Conservation (phyloP, 2,888 invertebrate species). For the Muscina levida region DNA sequence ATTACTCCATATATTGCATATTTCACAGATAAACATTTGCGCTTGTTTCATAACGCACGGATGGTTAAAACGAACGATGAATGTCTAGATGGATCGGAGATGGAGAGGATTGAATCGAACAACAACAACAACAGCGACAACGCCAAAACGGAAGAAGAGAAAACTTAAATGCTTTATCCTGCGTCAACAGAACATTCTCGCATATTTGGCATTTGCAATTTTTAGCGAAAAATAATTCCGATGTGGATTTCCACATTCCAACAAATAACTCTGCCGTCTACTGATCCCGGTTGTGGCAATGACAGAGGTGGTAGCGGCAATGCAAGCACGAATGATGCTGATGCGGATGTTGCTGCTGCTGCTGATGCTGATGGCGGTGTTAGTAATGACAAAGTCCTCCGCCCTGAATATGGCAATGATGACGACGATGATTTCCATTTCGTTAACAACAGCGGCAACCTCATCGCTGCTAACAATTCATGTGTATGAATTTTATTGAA, state of each 20-base stretch:
- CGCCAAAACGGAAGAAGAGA: background rate
- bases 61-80: background rate
- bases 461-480: background rate
- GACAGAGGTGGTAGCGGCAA: background rate
- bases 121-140: background rate
- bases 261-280: background rate
- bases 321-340: constrained; percentile 16
- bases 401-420: background rate
- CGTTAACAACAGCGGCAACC: background rate
- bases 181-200: background rate
- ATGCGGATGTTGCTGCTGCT: constrained; percentile 3
- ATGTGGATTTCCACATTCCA: background rate
- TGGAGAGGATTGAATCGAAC: background rate
- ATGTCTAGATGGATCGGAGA: background rate
- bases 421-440: background rate
- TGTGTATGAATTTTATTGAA: constrained; percentile 37
- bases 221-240: background rate
- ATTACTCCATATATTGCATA: constrained; percentile 44
- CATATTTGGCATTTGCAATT: background rate
- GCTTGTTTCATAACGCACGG: background rate
- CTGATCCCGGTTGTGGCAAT: constrained; percentile 22
- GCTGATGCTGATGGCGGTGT: background rate
- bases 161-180: background rate
- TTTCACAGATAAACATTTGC: constrained; percentile 57
- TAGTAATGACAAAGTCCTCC: background rate